A percentile compares a stretch with the other conserved stretches of the same genome.
Conservation (phyloP, 1,140 invertebrate species). For the Proctacanthus coquilletti region DNA sequence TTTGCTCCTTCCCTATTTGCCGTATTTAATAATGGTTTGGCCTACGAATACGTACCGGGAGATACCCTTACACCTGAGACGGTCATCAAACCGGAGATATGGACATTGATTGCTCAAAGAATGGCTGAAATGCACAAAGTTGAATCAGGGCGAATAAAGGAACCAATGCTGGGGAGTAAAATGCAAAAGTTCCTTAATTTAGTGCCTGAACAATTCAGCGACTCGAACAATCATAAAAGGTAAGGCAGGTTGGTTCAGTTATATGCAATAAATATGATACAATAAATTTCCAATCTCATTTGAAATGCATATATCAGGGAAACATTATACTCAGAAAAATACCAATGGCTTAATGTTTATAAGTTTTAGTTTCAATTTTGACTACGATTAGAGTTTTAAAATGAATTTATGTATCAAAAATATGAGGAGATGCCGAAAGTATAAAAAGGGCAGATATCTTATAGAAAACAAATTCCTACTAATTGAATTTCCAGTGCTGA, state of each 20-base stretch:
- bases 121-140: slow-evolving; percentile 71
- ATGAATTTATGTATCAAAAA: too few species aligned
- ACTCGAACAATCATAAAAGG: slow-evolving; percentile 46
- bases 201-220: slow-evolving; percentile 46
- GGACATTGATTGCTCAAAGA: slow-evolving; percentile 53
- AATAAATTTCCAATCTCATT: slow-evolving; percentile 5
- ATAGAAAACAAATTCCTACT: too few species aligned
- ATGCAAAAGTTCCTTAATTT: slow-evolving; percentile 56
- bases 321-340: too few species aligned
- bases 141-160: slow-evolving; percentile 22
- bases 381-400: too few species aligned
- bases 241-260: slow-evolving; percentile 15
- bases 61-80: slow-evolving; percentile 53
- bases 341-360: too few species aligned
- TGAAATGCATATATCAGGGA: too few species aligned
- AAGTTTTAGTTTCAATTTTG: too few species aligned
- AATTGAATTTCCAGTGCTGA: too few species aligned
- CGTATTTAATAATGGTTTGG: slow-evolving; percentile 85
- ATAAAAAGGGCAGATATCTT: too few species aligned
- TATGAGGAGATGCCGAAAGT: too few species aligned
- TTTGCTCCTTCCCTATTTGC: slow-evolving; percentile 77
- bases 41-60: slow-evolving; percentile 83
- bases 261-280: neutral
- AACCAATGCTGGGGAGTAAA: slow-evolving; percentile 58
- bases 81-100: slow-evolving; percentile 54